Conservation (phyloP, 2,888 invertebrate genomes). For the Diplazon laetatorius region DNA sequence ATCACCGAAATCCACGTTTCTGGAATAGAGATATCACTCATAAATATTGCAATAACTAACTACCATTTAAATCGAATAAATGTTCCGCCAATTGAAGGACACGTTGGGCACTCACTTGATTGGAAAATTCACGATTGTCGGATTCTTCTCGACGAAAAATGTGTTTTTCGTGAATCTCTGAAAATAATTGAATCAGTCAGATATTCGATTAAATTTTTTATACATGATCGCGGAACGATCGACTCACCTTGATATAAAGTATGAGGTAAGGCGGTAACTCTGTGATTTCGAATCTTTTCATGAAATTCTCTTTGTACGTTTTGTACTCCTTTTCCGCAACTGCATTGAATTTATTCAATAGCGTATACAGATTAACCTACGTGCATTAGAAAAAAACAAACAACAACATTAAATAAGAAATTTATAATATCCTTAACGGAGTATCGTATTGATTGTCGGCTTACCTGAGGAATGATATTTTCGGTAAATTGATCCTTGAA, state of each 20-base stretch:
- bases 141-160: conserved; percentile 99
- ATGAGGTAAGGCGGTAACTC: conserved; percentile 97
- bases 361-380: conserved; percentile 95
- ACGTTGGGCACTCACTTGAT: conserved; percentile 90
- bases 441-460: conserved; percentile 1
- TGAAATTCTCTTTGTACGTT: conserved; percentile 98
- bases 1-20: conserved; percentile 98
- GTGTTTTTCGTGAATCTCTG: conserved; percentile 98
- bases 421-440: not conserved
- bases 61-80: too few species aligned
- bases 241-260: conserved; percentile 92
- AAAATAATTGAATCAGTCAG: conserved; percentile 68
- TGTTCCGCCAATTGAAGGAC: conserved; percentile 20
- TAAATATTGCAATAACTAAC: too few species aligned
- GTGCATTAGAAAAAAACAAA: conserved; percentile 31
- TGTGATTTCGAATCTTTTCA: conserved; percentile 98
- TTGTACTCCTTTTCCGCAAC: conserved; percentile 98
- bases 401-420: conserved; percentile 5
- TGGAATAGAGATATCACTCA: conserved; percentile 82
- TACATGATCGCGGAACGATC: conserved; percentile 25
- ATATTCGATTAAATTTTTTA: conserved; percentile 2
- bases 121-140: conserved; percentile 99
- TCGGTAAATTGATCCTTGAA: conserved; percentile 99
- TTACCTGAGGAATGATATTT: conserved; percentile 98
- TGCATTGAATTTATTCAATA: conserved; percentile 98